Percentiles rank a stretch among this genome's conserved stretches.
Conservation (phyloP, 2,888 invertebrate genomes). For the Chymomyza amoena region DNA sequence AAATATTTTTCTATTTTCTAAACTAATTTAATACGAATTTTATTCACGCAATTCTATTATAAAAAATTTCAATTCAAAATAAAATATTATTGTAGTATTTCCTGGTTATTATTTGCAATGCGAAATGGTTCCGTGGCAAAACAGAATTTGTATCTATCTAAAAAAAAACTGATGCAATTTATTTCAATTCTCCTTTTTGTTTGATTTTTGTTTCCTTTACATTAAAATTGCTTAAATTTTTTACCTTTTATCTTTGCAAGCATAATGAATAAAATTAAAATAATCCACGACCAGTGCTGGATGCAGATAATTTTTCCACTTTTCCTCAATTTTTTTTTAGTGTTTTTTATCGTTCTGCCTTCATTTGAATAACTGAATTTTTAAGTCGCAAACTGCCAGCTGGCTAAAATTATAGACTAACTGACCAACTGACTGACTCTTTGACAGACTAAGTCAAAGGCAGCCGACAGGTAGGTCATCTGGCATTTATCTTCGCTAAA, state of each 20-base stretch:
- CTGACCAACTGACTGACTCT: not conserved
- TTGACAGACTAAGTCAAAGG: not conserved
- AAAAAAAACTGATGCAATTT: too few relatives aligned
- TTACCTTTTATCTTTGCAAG: conserved; percentile 66
- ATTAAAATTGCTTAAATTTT: conserved; percentile 66
- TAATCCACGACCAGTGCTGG: conserved; percentile 49
- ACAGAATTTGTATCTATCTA: too few relatives aligned
- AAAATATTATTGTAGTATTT: too few relatives aligned
- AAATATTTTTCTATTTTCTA: too few relatives aligned
- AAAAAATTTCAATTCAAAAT: too few relatives aligned
- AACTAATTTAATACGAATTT: too few relatives aligned
- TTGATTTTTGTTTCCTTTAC: conserved; percentile 42
- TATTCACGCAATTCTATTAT: too few relatives aligned
- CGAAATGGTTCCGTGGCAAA: too few relatives aligned
- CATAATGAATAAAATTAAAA: conserved; percentile 70
- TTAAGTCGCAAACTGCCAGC: conserved; percentile 39
- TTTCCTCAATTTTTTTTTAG: not conserved
- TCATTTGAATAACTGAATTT: conserved; percentile 68
- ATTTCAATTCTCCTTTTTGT: not conserved
- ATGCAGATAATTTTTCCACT: conserved; percentile 47
- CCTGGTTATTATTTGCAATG: too few relatives aligned
- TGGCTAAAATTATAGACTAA: conserved; percentile 51
- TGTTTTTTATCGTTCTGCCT: conserved; percentile 20
- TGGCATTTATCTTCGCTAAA: conserved; percentile 49
- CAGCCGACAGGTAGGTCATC: conserved; percentile 30